These are phyloP conservation scores for Brachypalpus laphriformis DNA, from an alignment of 2,888 invertebrate species.

Conservation along the genomic window DNA sequence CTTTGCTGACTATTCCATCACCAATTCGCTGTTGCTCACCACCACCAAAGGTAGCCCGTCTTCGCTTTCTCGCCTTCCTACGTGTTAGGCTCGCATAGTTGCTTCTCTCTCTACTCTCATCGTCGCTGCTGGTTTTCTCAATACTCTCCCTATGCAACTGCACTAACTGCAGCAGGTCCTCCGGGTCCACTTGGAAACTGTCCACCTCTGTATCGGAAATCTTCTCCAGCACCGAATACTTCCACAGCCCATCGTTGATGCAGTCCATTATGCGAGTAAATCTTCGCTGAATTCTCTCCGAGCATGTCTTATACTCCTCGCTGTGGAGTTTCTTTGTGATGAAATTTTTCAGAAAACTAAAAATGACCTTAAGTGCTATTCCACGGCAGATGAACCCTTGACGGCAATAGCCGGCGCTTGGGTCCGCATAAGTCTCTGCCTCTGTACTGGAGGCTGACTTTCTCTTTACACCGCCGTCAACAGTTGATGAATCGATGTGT, in stretches of 20 bases:
- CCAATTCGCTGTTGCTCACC: conserved; percentile 55
- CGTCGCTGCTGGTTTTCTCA: conserved; percentile 80
- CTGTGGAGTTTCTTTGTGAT: conserved; percentile 80
- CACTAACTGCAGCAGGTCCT: conserved; percentile 79
- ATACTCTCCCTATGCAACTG: conserved; percentile 77
- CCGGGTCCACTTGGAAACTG: conserved; percentile 76
- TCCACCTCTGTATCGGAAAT: conserved; percentile 75
- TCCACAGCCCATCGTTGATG: conserved; percentile 80
- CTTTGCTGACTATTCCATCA: conserved; percentile 23
- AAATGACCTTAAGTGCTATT: conserved; percentile 77
- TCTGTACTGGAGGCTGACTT: conserved; percentile 57
- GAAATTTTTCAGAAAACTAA: conserved; percentile 79
- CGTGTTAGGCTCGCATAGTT: conserved; percentile 79
- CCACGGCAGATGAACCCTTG: conserved; percentile 80
- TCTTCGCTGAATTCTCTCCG: conserved; percentile 77
- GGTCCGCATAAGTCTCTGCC: conserved; percentile 43
- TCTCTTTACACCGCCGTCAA: conserved; percentile 13
- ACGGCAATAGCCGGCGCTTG: conserved; percentile 18
- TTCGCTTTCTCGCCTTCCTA: conserved; percentile 78
- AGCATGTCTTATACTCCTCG: conserved; percentile 79
- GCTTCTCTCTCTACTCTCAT: conserved; percentile 79
- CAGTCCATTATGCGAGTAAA: conserved; percentile 79
- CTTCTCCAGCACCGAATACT: conserved; percentile 80
- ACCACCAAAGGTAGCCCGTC: conserved; percentile 79
- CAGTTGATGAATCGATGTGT: conserved; percentile 74